Evolutionary conservation across 2,888 invertebrate species (phyloP).

Genomic region (Drymonia ruficornis): DNA sequence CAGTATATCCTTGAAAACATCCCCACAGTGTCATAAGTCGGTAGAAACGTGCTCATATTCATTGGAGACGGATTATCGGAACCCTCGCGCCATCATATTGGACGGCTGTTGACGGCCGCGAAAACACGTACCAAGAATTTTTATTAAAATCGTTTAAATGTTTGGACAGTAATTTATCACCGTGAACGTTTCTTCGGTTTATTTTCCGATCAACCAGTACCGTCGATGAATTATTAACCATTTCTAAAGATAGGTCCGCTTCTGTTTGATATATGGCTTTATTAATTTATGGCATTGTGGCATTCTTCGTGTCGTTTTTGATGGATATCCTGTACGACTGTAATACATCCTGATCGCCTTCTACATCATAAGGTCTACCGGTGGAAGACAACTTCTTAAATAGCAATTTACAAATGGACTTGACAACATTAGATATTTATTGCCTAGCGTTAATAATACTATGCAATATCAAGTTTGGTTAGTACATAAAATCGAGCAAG

Average conservation of each 20-base stretch:
- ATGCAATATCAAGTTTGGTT: conserved; percentile 22
- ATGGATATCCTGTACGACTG: background rate
- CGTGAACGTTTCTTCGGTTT: conserved; percentile 12
- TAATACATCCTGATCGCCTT: conserved; percentile 10
- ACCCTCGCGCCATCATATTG: conserved; percentile 20
- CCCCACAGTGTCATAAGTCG: conserved; percentile 17
- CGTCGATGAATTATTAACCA: conserved; percentile 14
- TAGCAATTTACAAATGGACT: background rate
- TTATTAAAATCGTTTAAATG: conserved; percentile 34
- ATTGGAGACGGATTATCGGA: conserved; percentile 35
- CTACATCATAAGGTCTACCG: conserved; percentile 5
- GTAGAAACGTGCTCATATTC: conserved; percentile 36
- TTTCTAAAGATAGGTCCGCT: conserved; percentile 9
- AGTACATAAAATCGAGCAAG: conserved; percentile 15
- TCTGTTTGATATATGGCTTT: conserved; percentile 10
- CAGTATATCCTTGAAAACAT: conserved; percentile 27
- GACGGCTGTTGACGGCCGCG: conserved; percentile 25
- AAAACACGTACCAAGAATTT: conserved; percentile 29
- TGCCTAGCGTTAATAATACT: background rate
- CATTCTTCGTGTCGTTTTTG: conserved; percentile 5
- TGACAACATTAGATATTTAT: background rate
- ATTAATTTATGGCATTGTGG: conserved; percentile 2
- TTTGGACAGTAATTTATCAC: conserved; percentile 26
- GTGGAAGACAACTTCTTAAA: conserved; percentile 16
- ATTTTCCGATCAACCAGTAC: background rate